These are phyloP conservation scores for Eurytoma californica DNA, from an alignment of 2,888 invertebrate genomes.

Conservation along the genomic window DNA sequence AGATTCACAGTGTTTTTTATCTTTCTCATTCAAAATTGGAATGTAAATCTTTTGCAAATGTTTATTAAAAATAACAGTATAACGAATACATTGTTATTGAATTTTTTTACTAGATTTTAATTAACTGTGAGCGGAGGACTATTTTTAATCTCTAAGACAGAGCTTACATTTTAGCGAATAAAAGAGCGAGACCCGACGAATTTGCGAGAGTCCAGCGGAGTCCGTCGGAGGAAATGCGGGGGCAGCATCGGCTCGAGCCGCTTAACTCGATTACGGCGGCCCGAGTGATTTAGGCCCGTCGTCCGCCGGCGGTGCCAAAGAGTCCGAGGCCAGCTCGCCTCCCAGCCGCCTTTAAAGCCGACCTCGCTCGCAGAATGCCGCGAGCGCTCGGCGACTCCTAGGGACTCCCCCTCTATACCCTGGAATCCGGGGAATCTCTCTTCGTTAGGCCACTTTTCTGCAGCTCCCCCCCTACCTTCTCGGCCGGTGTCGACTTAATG, in stretches of 20 bases:
- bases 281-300: conserved; percentile 43
- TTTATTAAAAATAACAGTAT: too few species aligned
- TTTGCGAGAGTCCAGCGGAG: too few species aligned
- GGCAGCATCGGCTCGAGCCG: not conserved
- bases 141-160: too few species aligned
- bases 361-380: conserved; percentile 53
- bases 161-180: too few species aligned
- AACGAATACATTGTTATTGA: too few species aligned
- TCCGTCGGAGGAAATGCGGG: too few species aligned
- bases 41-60: too few species aligned
- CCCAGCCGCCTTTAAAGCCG: conserved; percentile 53
- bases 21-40: too few species aligned
- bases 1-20: too few species aligned
- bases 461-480: conserved; percentile 42
- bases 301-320: conserved; percentile 26
- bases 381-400: conserved; percentile 39
- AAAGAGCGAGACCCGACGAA: too few species aligned
- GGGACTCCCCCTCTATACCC: conserved; percentile 19
- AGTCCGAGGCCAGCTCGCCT: conserved; percentile 37
- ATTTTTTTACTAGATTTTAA: too few species aligned
- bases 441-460: conserved; percentile 63
- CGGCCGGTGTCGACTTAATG: not conserved
- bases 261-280: conserved; percentile 58
- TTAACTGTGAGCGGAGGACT: too few species aligned
- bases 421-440: conserved; percentile 65